Percentiles rank a stretch among this genome's conserved stretches.
These are phyloP conservation scores for Panurus biarmicus DNA, from an alignment of 2,113 vertebrate species.

Conservation along the genomic window DNA sequence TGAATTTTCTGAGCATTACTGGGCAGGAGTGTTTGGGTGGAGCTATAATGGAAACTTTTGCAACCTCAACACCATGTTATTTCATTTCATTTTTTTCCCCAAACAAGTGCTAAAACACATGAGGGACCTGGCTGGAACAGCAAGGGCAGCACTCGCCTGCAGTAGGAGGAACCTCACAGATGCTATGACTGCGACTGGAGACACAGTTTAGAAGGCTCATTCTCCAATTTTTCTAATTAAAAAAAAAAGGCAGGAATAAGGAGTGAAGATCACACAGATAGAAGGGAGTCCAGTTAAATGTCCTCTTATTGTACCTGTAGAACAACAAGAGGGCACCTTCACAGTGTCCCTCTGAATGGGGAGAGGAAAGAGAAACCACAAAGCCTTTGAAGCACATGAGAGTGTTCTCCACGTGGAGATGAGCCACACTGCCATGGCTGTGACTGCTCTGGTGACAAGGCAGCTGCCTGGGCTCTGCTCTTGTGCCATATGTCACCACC, in stretches of 20 bases:
- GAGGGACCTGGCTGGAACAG: not conserved
- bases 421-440: not conserved
- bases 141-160: fast-evolving
- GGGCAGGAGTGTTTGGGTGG: not conserved
- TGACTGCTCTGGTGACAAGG: not conserved
- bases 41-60: slow-evolving; percentile 33
- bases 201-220: not conserved
- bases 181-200: not conserved
- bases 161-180: not conserved
- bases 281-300: not conserved
- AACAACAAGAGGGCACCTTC: not conserved
- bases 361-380: not conserved
- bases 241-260: not conserved
- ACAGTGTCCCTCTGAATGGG: not conserved
- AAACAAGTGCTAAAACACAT: not conserved
- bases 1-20: not conserved
- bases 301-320: not conserved
- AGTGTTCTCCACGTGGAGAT: not conserved
- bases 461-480: not conserved
- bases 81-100: not conserved
- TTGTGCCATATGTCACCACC: not conserved
- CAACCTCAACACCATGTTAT: not conserved
- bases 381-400: not conserved
- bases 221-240: not conserved
- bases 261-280: not conserved